Evolutionary conservation across 2,797 vertebrate species (phyloP).

Genomic region (Betta splendens): DNA sequence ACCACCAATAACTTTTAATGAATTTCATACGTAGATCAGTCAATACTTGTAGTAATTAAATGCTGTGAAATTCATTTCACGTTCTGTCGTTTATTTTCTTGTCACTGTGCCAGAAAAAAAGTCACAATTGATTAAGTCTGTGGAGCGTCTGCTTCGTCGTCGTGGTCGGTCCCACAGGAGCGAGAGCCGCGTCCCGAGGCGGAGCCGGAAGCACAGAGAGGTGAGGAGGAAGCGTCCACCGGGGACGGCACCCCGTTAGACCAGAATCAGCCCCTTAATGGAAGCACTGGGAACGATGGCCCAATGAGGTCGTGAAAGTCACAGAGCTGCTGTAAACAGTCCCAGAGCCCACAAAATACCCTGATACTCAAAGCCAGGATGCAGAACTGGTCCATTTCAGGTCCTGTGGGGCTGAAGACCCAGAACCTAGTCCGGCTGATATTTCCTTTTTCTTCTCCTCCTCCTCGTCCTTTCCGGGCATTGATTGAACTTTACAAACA

Average conservation of each 20-base stretch:
- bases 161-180: slow-evolving; percentile 57
- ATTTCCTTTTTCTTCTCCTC: no score
- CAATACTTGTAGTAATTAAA: neutral
- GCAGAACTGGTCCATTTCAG: slow-evolving; percentile 6
- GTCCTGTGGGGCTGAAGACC: neutral
- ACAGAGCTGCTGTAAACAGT: slow-evolving; percentile 20
- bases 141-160: slow-evolving; percentile 11
- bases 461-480: slow-evolving; percentile 7
- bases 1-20: neutral
- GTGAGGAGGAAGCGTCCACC: slow-evolving; percentile 36
- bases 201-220: slow-evolving; percentile 26
- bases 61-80: slow-evolving; percentile 5
- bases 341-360: slow-evolving; percentile 8
- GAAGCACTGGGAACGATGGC: slow-evolving; percentile 31
- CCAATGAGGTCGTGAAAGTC: slow-evolving; percentile 19
- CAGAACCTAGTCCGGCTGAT: no score
- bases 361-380: neutral
- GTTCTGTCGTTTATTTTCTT: slow-evolving; percentile 31
- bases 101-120: slow-evolving; percentile 45
- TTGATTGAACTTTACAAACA: slow-evolving; percentile 25
- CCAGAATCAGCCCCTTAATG: slow-evolving; percentile 30
- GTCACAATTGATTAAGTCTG: slow-evolving; percentile 45
- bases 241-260: slow-evolving; percentile 35
- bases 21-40: neutral
- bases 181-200: slow-evolving; percentile 44